These are phyloP conservation scores for Calliphora vomitoria DNA, from an alignment of 2,888 invertebrate species.

Conservation along the genomic window DNA sequence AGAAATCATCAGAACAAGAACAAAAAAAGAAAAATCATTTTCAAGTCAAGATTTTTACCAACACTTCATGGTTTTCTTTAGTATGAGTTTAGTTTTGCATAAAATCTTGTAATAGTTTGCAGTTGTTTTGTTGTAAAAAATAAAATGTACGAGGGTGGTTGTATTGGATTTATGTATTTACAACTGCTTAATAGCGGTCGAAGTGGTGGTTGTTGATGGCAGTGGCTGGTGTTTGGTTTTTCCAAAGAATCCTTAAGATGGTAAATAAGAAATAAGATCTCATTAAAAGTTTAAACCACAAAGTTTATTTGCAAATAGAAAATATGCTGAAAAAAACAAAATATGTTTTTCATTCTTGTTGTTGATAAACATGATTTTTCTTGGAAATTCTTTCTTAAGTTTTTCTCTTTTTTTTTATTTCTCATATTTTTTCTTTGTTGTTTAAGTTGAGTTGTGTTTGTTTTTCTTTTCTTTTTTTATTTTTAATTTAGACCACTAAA, in stretches of 20 bases:
- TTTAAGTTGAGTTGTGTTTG: background rate
- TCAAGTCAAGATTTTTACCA: slow-evolving; percentile 69
- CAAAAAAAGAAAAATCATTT: slow-evolving; percentile 24
- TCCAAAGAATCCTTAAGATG: slow-evolving; percentile 65
- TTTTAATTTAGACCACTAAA: slow-evolving; percentile 54
- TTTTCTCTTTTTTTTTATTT: slow-evolving; percentile 22
- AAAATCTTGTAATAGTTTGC: slow-evolving; percentile 48
- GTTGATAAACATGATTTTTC: slow-evolving; percentile 63
- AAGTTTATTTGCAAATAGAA: slow-evolving; percentile 69
- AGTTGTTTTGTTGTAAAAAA: background rate
- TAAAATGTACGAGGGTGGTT: background rate
- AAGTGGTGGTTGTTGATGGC: slow-evolving; percentile 26
- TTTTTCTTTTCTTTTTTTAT: background rate
- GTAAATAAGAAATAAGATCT: slow-evolving; percentile 73
- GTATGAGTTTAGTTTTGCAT: slow-evolving; percentile 63
- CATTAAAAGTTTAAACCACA: slow-evolving; percentile 76
- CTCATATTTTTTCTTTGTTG: background rate
- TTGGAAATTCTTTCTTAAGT: slow-evolving; percentile 11
- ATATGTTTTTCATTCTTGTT: slow-evolving; percentile 56
- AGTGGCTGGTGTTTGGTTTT: slow-evolving; percentile 15
- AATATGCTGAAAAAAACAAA: slow-evolving; percentile 15
- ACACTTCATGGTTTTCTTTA: slow-evolving; percentile 65
- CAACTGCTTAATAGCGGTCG: slow-evolving; percentile 51
- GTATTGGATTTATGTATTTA: slow-evolving; percentile 29
- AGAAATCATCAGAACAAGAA: slow-evolving; percentile 52